Evolutionary conservation across 1,140 invertebrate genomes (phyloP), one percentile per base, ranked within the genome.

Genomic region (Pentalonia nigronervosa): DNA sequence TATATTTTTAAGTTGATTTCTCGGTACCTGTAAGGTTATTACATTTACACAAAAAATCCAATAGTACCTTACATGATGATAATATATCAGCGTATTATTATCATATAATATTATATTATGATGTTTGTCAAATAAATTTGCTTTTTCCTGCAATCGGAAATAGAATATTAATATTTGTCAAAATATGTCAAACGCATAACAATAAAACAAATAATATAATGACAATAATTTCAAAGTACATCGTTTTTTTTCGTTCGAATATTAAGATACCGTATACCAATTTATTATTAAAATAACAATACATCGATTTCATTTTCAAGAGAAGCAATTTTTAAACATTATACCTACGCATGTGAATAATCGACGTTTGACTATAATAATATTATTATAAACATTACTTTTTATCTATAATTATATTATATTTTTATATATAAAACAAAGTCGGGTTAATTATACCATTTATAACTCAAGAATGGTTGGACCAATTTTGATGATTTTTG

Each of bases 1-100:
- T n/a, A 76, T 76, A n/a, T 76, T 67, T 81, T 81, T 81, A 45
- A 7, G 30, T 8, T 91, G 90, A 91, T 91, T 91, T 91, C 60
- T 47, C 34, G 67, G 56, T 34, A 90, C 89, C 41, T 4, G 41
- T 41, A 41, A 41, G 53, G 41, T 90, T 60, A 25, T 30, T 17
- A 25, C 30, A 25, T 47, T 47, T 25, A 30, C 41, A 30, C 25
- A n/a, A 0, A 86, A 47, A 86, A 47, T 86, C 11, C n/a, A 88
- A 88, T 88, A 88, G 1, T 34, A 88, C 7, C 21, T 83, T 9
- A 21, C 21, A 53, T 4, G 41, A 41, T 41, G 41, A 41, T 83
- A 21, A 36, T n/a, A 34, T 4, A 20, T 83, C 7, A 41, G 23
- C 81, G 21, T 23, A 83, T 83, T 7, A 83, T 21, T 20, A 81